These are phyloP conservation scores for Sphenodon punctatus DNA, from an alignment of 2,797 vertebrate genomes.

Conservation along the genomic window DNA sequence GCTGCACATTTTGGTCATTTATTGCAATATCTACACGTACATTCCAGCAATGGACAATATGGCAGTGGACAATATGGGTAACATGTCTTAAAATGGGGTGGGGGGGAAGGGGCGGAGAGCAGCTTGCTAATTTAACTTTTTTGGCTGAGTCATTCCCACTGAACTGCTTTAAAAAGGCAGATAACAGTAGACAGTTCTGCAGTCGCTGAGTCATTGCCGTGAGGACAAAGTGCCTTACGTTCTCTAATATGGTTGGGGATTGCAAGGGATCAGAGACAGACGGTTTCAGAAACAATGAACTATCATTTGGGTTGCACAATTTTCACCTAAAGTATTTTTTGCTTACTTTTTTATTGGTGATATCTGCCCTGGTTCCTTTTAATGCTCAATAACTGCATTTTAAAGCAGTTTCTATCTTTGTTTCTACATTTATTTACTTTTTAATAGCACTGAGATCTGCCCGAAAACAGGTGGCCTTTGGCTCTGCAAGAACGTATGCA, in stretches of 20 bases:
- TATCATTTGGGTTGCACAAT: neutral
- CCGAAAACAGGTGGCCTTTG: neutral
- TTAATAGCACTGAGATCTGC: fast-evolving
- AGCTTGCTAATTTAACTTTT: neutral
- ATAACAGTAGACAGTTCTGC: neutral
- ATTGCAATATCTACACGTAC: neutral
- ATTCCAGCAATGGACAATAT: neutral
- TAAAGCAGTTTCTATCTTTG: constrained; percentile 7
- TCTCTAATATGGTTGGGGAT: neutral
- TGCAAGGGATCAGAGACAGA: neutral
- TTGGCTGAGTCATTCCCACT: constrained; percentile 17
- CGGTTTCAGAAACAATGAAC: neutral
- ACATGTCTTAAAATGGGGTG: neutral
- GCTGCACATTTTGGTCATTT: too few relatives aligned
- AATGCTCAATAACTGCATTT: constrained; percentile 12
- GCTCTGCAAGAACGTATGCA: too few relatives aligned
- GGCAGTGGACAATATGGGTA: neutral
- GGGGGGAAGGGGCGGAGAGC: too few relatives aligned
- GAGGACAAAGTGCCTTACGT: neutral
- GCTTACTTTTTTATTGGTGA: constrained; percentile 9
- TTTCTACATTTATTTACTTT: too few relatives aligned
- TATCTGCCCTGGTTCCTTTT: constrained; percentile 10
- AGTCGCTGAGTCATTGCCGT: neutral
- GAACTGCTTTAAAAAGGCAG: neutral
- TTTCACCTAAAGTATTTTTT: neutral